Conservation (phyloP, 1,140 invertebrate genomes). For the Cydia splendana region DNA sequence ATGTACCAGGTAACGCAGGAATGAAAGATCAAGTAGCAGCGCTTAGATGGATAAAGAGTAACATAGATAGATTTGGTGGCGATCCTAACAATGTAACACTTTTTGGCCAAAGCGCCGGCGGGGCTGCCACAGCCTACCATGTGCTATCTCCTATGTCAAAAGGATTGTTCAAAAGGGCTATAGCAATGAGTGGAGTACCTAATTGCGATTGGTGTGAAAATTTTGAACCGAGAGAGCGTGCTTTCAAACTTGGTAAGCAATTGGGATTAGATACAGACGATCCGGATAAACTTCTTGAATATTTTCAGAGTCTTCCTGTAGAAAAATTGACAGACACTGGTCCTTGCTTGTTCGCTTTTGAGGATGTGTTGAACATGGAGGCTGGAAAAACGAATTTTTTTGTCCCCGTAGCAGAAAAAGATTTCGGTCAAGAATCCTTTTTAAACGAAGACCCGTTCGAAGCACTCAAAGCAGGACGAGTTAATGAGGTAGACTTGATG, state of each 20-base stretch:
- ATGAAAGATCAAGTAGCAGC: conserved; percentile 74
- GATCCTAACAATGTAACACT: conserved; percentile 78
- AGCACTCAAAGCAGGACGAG: conserved; percentile 61
- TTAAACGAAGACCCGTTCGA: conserved; percentile 54
- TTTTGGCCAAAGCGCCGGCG: conserved; percentile 83
- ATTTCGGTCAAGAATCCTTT: conserved; percentile 57
- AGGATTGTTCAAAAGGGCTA: conserved; percentile 55
- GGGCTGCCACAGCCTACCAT: conserved; percentile 80
- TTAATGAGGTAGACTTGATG: conserved; percentile 80
- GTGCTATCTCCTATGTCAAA: conserved; percentile 79
- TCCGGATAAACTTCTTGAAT: conserved; percentile 21
- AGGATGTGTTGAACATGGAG: conserved; percentile 15
- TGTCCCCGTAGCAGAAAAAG: conserved; percentile 64
- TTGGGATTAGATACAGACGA: conserved; percentile 35
- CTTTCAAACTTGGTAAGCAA: conserved; percentile 29
- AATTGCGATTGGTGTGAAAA: conserved; percentile 21
- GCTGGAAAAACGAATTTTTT: conserved; percentile 47
- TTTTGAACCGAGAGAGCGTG: conserved; percentile 12
- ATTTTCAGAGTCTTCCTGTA: conserved; percentile 50
- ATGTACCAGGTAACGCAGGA: conserved; percentile 65
- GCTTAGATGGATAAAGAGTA: conserved; percentile 77
- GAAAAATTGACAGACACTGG: conserved; percentile 50
- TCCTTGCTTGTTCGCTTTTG: conserved; percentile 40
- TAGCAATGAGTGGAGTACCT: conserved; percentile 47
- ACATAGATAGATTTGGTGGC: conserved; percentile 35